Evolutionary conservation across 2,113 vertebrate species (phyloP), one percentile per base, ranked within the genome.

Genomic region (Chaetodon trifascialis): DNA sequence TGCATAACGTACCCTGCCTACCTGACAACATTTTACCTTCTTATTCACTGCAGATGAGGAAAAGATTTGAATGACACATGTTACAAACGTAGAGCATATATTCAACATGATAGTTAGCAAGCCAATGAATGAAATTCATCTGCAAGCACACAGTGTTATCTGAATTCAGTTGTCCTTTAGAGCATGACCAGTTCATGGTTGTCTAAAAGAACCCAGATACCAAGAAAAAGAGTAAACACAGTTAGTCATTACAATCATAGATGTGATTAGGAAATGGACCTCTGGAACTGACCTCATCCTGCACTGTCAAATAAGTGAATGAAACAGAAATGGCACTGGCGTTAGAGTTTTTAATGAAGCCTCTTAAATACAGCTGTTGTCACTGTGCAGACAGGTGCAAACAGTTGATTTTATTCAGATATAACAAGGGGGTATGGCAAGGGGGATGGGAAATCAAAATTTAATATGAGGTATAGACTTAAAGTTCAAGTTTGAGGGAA

Each of bases 231-330:
- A 89, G 83, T 76, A 78, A 91, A 94, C 83, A 94, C 93, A 88
- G 93, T 94, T 93, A 93, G 90, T 84, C 87, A 94, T 92, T 92
- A 82, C 62, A 89, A 81, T 82, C 56, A 80, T 17, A 76, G 79
- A 76, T 73, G 76, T 42, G 85, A 90, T 92, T 85, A 86, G 84
- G 80, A 91, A 91, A 85, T 52, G 63, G 72, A 87, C 88, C 72
- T 85, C 79, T 90, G 88, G 47, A 85, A 85, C 83, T 76, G 56
- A 80, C 52, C 78, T 62, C 47, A 82, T 85, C 47, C 68, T 46
- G 38, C 36, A 59, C 49, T 30, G 67, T 64, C 30, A 51, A 73
- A 79, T 19, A 8, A 14, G 51, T 64, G 42, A 83, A 86, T 74
- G 14, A 51, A 84, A 55, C 23, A 44, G 30, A 47, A 73, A 60